A percentile compares a stretch with the other conserved stretches of the same genome.
phyloP scores from a whole-genome alignment of 2,113 vertebrate genomes.

The Arizona elegans region DNA sequence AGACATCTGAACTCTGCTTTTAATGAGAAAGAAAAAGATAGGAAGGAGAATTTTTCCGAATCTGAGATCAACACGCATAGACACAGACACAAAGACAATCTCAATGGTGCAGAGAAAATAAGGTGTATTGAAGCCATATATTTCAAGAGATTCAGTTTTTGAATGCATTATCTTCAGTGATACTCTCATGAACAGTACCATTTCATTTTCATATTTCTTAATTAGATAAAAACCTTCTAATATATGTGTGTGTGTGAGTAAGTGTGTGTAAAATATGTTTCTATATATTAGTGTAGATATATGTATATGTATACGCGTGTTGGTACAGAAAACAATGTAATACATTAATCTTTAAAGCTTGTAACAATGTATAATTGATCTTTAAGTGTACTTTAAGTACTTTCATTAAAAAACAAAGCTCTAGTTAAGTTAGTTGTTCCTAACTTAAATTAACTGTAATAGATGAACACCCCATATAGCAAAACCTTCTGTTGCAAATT shows the following conservation, averaged over 20 bases:
- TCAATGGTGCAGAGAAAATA: background rate
- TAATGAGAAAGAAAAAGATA: background rate
- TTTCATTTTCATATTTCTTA: background rate
- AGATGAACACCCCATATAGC: background rate
- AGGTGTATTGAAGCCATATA: background rate
- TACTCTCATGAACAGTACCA: background rate
- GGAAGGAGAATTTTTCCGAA: background rate
- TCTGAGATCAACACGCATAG: background rate
- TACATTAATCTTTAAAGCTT: background rate
- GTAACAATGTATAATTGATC: background rate
- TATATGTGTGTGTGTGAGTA: background rate
- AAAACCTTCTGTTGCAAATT: background rate
- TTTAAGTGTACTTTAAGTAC: background rate
- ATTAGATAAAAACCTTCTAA: background rate
- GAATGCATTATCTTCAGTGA: background rate
- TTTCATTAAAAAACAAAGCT: background rate
- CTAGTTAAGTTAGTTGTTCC: background rate
- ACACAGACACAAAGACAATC: background rate
- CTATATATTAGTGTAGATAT: background rate
- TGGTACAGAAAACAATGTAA: background rate
- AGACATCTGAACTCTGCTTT: background rate
- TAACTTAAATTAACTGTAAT: background rate
- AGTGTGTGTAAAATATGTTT: background rate
- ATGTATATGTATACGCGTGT: background rate
- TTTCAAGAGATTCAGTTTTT: background rate